These are phyloP conservation scores for Centropristis striata DNA, from an alignment of 2,113 vertebrate species.

Conservation along the genomic window DNA sequence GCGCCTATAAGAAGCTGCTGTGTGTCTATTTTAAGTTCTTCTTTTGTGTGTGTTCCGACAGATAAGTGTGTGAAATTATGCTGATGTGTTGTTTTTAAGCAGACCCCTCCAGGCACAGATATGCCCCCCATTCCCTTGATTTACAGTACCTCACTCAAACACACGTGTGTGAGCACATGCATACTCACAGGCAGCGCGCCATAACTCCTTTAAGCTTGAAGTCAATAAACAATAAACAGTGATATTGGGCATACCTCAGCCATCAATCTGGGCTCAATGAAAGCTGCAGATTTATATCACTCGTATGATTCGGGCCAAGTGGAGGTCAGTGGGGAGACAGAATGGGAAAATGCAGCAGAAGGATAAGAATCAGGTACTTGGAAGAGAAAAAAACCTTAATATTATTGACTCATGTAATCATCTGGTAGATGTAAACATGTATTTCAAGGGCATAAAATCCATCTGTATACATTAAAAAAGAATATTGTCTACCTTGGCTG, in stretches of 20 bases:
- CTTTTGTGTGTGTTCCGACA: neutral
- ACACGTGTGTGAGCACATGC: slow-evolving; percentile 28
- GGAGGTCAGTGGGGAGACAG: slow-evolving; percentile 19
- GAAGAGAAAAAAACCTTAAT: neutral
- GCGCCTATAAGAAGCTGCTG: slow-evolving; percentile 9
- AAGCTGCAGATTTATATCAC: slow-evolving; percentile 49
- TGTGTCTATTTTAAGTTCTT: slow-evolving; percentile 37
- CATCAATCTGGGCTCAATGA: slow-evolving; percentile 53
- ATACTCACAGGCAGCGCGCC: slow-evolving; percentile 15
- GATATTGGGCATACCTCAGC: slow-evolving; percentile 48
- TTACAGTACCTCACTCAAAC: slow-evolving; percentile 41
- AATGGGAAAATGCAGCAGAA: neutral
- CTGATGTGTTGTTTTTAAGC: slow-evolving; percentile 34
- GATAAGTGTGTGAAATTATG: slow-evolving; percentile 31
- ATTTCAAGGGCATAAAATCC: slow-evolving; percentile 35
- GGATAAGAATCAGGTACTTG: slow-evolving; percentile 6
- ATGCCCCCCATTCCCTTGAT: slow-evolving; percentile 28
- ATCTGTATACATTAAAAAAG: slow-evolving; percentile 4
- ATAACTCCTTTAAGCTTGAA: slow-evolving; percentile 54
- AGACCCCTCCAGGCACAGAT: slow-evolving; percentile 11
- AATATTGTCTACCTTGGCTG: neutral
- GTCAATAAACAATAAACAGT: slow-evolving; percentile 62
- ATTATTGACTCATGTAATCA: slow-evolving; percentile 9
- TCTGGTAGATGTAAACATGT: slow-evolving; percentile 8
- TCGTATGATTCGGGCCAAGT: slow-evolving; percentile 6